Conservation (phyloP, 1,140 invertebrate species). For the Euglossa dilemma region DNA sequence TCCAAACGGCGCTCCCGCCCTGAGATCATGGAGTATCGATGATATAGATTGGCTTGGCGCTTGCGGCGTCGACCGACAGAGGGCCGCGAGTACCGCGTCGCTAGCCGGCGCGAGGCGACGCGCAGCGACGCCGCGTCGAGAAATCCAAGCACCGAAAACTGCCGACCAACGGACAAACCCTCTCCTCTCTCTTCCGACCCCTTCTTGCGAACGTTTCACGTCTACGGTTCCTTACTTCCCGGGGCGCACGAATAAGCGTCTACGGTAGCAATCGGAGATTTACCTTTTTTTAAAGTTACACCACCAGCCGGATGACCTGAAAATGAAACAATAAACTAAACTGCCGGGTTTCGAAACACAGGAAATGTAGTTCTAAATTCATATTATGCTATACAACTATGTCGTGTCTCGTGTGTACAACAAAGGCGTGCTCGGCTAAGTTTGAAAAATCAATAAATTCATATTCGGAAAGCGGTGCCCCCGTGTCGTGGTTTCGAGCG, state of each 20-base stretch:
- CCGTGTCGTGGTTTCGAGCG: not conserved
- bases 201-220: not conserved
- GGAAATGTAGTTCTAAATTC: not conserved
- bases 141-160: conserved; percentile 25
- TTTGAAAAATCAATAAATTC: conserved; percentile 21
- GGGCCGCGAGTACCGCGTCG: not conserved
- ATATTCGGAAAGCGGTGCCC: conserved; percentile 12
- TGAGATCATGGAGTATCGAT: not conserved
- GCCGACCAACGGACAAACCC: too few species aligned
- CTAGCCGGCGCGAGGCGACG: too few species aligned
- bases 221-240: conserved; percentile 9
- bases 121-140: too few species aligned
- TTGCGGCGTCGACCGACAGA: not conserved
- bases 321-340: conserved; percentile 38
- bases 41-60: not conserved
- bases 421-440: conserved; percentile 28
- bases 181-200: too few species aligned
- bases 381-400: conserved; percentile 19
- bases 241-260: conserved; percentile 12
- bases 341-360: conserved; percentile 17
- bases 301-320: conserved; percentile 32
- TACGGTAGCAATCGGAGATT: conserved; percentile 27
- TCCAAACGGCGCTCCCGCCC: too few species aligned
- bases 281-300: conserved; percentile 36
- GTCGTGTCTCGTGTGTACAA: conserved; percentile 22